phyloP scores from a whole-genome alignment of 2,113 vertebrate species.

The Hippocampus barbouri region DNA sequence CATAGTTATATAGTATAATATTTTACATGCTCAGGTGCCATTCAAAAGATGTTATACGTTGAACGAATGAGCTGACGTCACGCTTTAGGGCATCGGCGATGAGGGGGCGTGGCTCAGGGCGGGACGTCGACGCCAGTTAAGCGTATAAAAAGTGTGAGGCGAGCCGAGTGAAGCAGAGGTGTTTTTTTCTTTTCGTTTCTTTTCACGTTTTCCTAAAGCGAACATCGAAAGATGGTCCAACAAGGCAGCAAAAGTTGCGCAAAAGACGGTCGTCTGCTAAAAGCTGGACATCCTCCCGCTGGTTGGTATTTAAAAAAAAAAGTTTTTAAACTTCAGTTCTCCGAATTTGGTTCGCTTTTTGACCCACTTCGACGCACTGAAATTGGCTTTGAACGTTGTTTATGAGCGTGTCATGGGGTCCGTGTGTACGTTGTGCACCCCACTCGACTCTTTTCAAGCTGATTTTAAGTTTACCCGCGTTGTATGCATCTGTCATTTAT shows the following conservation, averaged over 20 bases:
- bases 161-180: conserved; percentile 1
- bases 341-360: not conserved
- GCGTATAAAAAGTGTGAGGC: conserved; percentile 51
- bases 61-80: not conserved
- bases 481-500: not conserved
- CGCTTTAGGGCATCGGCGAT: not conserved
- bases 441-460: not conserved
- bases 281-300: conserved; percentile 72
- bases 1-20: too few relatives aligned
- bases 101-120: not conserved
- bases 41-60: not conserved
- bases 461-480: not conserved
- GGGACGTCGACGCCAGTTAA: conserved; percentile 22
- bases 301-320: conserved; percentile 40
- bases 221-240: conserved; percentile 56
- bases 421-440: not conserved
- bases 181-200: not conserved
- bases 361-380: not conserved
- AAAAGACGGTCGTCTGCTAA: conserved; percentile 48
- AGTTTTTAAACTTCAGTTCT: not conserved
- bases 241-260: conserved; percentile 52
- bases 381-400: not conserved
- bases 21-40: too few relatives aligned
- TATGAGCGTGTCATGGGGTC: not conserved
- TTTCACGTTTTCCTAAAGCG: too few relatives aligned